Evolutionary conservation across 2,797 vertebrate genomes (phyloP), one percentile per base, ranked within the genome.

Genomic region (Acrocephalus scirpaceus): DNA sequence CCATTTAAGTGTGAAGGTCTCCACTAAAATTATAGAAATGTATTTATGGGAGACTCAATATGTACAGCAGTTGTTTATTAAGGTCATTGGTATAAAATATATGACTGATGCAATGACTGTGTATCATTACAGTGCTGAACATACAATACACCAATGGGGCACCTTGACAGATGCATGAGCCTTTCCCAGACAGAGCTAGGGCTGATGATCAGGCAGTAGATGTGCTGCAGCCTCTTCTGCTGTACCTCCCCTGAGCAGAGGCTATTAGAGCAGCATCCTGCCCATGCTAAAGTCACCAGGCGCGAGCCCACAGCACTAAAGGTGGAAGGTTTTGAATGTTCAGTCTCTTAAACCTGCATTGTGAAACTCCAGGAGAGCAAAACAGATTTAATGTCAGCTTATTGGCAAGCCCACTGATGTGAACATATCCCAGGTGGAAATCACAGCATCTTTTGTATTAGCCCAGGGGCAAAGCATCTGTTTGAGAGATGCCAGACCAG

Each of bases 71-170:
- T 88, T 96, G 83, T 95, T 96, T 94, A 93, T 94, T 96, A 94
- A 96, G 93, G 95, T 93, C 88, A 90, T 86, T 71, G 93, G 73
- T 93, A 94, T 90, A 93, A 96, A 97, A 96, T 53, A 85, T 77
- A 42, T 71, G 93, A 93, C 65, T 47, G 80, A 84, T 88, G 86
- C 67, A 93, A 93, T 50, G 48, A 51, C 83, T 61, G 42, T 73
- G 86, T 44, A 92, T 78, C 88, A 47, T 88, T 84, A 66, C 53
- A 69, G 58, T 4, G 6, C 42, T 70, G 57, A 85, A 51, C 72
- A 47, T 81, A 92, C 83, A 95, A 76, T 27, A 42, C 44, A 75
- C 50, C 50, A 40, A 4, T 0, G 0, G 53, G 84, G 83, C 86
- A 90, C 85, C 83, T 88, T 93, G 88, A 73, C 84, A 88, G 90